Evolutionary conservation across 2,113 vertebrate species (phyloP).

Genomic region (Bungarus multicinctus): DNA sequence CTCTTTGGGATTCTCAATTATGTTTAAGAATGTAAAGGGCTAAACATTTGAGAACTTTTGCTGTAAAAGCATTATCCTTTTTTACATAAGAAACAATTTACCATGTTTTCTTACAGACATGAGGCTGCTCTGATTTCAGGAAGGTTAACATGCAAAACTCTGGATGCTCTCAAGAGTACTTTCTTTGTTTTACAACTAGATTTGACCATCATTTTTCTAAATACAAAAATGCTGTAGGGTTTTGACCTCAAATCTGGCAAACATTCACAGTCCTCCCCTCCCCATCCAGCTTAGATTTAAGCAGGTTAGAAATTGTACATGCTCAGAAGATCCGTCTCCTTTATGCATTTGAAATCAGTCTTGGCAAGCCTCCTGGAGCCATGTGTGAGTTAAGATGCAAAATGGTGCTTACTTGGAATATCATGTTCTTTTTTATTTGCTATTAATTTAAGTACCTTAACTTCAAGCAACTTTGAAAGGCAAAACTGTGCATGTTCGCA

Average conservation of each 20-base stretch:
- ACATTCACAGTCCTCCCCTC: background rate
- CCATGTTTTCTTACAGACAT: background rate
- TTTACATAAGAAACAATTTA: background rate
- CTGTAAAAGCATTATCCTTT: background rate
- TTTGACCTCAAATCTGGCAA: background rate
- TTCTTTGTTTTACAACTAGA: background rate
- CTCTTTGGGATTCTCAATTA: background rate
- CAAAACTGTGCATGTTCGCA: background rate
- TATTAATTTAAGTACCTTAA: background rate
- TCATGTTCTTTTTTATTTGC: background rate
- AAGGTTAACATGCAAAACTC: background rate
- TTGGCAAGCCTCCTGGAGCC: background rate
- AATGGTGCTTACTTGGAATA: background rate
- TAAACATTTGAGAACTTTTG: background rate
- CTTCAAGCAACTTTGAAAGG: background rate
- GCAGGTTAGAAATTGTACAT: background rate
- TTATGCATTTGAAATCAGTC: background rate
- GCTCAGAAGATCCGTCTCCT: background rate
- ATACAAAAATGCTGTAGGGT: background rate
- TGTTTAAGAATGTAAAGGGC: background rate
- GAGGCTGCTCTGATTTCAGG: background rate
- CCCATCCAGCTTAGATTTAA: background rate
- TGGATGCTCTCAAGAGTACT: background rate
- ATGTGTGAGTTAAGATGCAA: background rate
- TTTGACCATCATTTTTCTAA: background rate